A percentile compares a stretch with the other conserved stretches of the same genome.
Conservation (phyloP, 2,797 vertebrate species). For the Chloroceryle inda region DNA sequence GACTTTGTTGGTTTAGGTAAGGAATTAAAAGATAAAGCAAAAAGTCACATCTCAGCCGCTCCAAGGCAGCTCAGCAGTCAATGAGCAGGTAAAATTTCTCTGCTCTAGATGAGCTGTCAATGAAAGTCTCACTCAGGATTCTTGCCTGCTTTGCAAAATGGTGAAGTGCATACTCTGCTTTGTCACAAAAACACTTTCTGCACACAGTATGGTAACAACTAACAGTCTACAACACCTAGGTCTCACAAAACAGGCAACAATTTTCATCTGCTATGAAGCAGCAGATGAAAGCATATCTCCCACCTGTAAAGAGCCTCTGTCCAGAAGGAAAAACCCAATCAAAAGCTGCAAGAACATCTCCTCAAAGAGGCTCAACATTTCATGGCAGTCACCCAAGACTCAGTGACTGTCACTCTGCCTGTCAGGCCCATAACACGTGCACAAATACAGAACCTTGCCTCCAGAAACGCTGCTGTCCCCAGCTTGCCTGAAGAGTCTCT, state of each 20-base stretch:
- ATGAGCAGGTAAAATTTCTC: background rate
- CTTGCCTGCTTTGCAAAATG: background rate
- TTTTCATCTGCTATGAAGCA: background rate
- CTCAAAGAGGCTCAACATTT: background rate
- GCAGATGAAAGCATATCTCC: no score
- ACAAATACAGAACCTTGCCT: accelerated
- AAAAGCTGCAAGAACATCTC: background rate
- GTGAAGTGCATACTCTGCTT: background rate
- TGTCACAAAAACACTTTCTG: background rate
- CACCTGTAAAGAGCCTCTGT: background rate
- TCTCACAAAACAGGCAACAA: background rate
- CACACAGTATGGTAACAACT: background rate
- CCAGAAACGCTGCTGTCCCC: background rate
- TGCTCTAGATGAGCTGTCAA: background rate
- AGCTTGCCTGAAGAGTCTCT: background rate
- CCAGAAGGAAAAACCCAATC: background rate
- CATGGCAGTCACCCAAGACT: accelerated
- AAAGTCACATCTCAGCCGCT: background rate
- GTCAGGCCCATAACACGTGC: accelerated
- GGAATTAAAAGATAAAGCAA: background rate
- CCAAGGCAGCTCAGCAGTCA: background rate
- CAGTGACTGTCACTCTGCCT: background rate
- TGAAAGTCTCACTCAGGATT: background rate
- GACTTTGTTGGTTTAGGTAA: background rate
- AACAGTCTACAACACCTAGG: background rate